Evolutionary conservation across 2,888 invertebrate species (phyloP).

Genomic region (Andrena flavipes): DNA sequence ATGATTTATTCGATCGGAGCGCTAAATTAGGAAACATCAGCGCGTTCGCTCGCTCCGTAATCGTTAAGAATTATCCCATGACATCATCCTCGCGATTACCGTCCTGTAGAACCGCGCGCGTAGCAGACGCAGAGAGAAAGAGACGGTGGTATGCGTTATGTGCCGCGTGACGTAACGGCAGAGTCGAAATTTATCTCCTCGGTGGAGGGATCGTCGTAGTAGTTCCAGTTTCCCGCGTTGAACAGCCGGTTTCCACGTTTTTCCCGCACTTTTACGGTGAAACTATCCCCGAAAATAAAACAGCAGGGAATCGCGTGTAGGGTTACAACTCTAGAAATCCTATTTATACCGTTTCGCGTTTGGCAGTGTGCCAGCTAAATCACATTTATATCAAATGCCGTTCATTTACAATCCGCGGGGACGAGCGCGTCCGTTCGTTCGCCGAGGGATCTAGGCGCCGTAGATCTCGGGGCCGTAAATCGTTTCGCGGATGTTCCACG

Average conservation of each 20-base stretch:
- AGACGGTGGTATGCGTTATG: constrained; percentile 46
- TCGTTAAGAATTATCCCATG: constrained; percentile 61
- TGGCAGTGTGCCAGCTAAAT: constrained; percentile 48
- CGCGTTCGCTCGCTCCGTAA: constrained; percentile 34
- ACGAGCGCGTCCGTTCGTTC: constrained; percentile 23
- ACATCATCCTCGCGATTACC: constrained; percentile 60
- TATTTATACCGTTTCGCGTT: constrained; percentile 58
- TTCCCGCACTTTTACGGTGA: constrained; percentile 38
- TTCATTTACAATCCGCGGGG: constrained; percentile 55
- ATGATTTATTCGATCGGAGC: not conserved
- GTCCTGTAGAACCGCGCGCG: constrained; percentile 30
- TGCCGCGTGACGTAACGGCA: constrained; percentile 56
- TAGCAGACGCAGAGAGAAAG: constrained; percentile 31
- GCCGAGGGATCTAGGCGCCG: constrained; percentile 26
- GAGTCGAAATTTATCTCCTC: constrained; percentile 50
- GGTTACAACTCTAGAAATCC: constrained; percentile 33
- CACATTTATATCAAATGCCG: constrained; percentile 59
- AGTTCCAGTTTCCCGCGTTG: constrained; percentile 30
- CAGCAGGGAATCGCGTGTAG: constrained; percentile 43
- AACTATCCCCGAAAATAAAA: constrained; percentile 51
- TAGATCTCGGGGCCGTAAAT: constrained; percentile 44
- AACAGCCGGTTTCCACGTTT: constrained; percentile 36
- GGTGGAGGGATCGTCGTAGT: not conserved
- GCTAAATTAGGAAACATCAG: constrained; percentile 14
- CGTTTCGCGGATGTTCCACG: constrained; percentile 43